Evolutionary conservation across 2,797 vertebrate species (phyloP), one percentile per base, ranked within the genome.

Genomic region (Sebastes flavidus): DNA sequence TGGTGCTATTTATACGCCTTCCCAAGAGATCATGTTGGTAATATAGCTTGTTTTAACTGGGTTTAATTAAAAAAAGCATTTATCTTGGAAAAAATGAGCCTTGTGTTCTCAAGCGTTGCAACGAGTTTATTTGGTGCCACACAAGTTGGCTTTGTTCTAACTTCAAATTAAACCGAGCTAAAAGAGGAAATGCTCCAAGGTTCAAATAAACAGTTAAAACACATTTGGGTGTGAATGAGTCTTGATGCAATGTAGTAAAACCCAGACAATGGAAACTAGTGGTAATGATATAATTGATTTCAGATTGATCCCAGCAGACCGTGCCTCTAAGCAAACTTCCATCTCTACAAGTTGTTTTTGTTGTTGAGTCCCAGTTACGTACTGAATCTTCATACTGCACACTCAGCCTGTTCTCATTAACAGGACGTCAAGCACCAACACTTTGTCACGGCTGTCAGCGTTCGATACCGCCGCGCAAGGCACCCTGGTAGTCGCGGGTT

Each of bases 241-340:
- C 71, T 29, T 38, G 22, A 20, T 24, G 18, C 3, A 42, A 10
- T 25, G 13, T 29, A 20, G 63, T 52, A 14, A 56, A 69, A 65
- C 5, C 52, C 67, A 63, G 8, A 38, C 27, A 59, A 30, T 63
- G 25, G 22, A 27, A 69, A 16, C 29, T 72, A 46, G 18, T 32
- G 54, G 16, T 75, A 65, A 65, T 67, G 65, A 78, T 49, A 4
- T 52, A 69, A 78, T 38, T 60, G 67, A 87, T 78, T 78, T 68
- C 24, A 58, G 29, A 72, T 12, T 67, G 58, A 65, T 72, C 49
- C 10, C 54, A 58, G 30, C 62, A 32, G 5, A 42, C 20, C 2
- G 16, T 12, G 22, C 46, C 56, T 54, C 27, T 1, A 60, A 67
- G 3, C 25, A 65, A 68, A 75, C 29, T 16, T 61, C 20, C 32